Evolutionary conservation across 2,797 vertebrate genomes (phyloP).

Genomic region (Clamator glandarius): DNA sequence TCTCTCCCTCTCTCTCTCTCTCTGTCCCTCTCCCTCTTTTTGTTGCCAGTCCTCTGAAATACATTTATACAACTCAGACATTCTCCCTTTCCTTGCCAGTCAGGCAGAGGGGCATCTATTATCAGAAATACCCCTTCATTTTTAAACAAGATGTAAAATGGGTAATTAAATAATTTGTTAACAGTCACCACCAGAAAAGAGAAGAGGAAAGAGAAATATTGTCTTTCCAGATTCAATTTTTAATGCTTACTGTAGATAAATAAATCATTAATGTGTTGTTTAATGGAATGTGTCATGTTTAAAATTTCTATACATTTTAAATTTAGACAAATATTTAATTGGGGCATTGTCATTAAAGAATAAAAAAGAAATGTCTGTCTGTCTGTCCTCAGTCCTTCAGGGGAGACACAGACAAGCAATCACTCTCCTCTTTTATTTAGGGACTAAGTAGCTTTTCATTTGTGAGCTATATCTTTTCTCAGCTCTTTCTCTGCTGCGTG

Average conservation of each 20-base stretch:
- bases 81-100: constrained; percentile 33
- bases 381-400: not conserved
- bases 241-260: not conserved
- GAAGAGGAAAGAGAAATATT: not conserved
- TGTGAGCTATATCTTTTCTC: not conserved
- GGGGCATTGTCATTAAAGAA: not conserved
- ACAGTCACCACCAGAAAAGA: not conserved
- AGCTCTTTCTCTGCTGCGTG: not conserved
- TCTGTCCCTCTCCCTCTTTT: constrained; percentile 2
- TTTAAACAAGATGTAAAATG: constrained; percentile 56
- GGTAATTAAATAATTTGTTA: constrained; percentile 40
- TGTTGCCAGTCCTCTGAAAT: constrained; percentile 45
- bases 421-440: not conserved
- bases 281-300: not conserved
- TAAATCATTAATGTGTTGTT: not conserved
- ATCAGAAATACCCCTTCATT: constrained; percentile 44
- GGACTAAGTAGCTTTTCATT: not conserved
- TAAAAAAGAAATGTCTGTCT: not conserved
- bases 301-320: not conserved
- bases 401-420: not conserved
- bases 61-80: constrained; percentile 50
- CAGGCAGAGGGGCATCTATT: constrained; percentile 65
- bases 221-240: constrained; percentile 15
- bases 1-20: not conserved
- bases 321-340: not conserved